These are phyloP conservation scores for Andrena hattorfiana DNA, from an alignment of 2,888 invertebrate species.

Conservation along the genomic window DNA sequence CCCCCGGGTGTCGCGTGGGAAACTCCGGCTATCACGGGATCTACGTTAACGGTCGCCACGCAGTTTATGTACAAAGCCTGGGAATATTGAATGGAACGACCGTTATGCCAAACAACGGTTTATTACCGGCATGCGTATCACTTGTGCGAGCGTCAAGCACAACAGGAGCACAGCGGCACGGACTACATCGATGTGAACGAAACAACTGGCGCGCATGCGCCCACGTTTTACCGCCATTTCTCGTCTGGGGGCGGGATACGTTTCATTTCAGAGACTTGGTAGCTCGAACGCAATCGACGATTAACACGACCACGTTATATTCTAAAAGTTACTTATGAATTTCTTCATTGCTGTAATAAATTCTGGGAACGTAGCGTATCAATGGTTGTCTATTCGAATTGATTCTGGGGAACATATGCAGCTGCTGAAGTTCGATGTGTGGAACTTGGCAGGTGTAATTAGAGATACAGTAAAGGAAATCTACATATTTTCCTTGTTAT, in stretches of 20 bases:
- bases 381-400: not conserved
- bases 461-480: not conserved
- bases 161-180: constrained; percentile 42
- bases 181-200: constrained; percentile 49
- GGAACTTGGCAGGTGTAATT: not conserved
- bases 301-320: not conserved
- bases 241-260: constrained; percentile 33
- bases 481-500: not conserved
- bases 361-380: not conserved
- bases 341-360: not conserved
- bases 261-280: constrained; percentile 30
- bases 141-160: constrained; percentile 55
- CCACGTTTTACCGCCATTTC: constrained; percentile 56
- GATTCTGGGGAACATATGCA: not conserved
- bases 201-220: constrained; percentile 47
- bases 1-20: not conserved
- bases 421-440: constrained; percentile 23
- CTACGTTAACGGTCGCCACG: constrained; percentile 8
- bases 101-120: constrained; percentile 65
- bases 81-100: constrained; percentile 46
- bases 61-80: constrained; percentile 27
- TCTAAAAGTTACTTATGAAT: not conserved
- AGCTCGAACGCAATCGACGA: not conserved
- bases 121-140: constrained; percentile 65
- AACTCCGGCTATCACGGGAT: not conserved